These are phyloP conservation scores for Salvelinus fontinalis DNA, from an alignment of 2,113 vertebrate genomes.

Conservation along the genomic window DNA sequence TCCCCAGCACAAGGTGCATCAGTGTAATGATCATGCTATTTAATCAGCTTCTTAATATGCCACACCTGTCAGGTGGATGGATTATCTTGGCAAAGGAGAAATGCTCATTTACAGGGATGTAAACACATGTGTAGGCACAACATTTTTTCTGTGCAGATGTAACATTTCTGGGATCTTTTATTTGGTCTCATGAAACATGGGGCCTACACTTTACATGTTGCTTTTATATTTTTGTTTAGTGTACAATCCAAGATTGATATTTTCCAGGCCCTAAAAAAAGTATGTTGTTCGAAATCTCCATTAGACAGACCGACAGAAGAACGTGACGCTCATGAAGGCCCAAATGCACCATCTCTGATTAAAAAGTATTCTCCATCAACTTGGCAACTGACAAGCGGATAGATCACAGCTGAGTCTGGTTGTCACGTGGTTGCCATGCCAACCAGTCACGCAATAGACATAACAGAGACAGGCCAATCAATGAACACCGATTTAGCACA, in stretches of 20 bases:
- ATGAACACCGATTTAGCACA: slow-evolving; percentile 20
- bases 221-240: background rate
- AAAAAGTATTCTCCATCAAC: slow-evolving; percentile 10
- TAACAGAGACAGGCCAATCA: slow-evolving; percentile 18
- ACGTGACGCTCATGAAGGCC: background rate
- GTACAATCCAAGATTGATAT: background rate
- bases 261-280: background rate
- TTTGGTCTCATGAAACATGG: no score
- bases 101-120: no score
- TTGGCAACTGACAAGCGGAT: slow-evolving; percentile 11
- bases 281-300: background rate
- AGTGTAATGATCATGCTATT: no score
- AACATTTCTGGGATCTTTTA: no score
- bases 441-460: background rate
- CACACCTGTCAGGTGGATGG: no score
- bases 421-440: slow-evolving; percentile 15
- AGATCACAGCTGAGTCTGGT: background rate
- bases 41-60: no score
- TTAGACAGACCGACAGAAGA: no score
- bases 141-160: no score
- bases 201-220: no score
- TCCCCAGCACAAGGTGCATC: no score
- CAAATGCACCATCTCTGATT: background rate
- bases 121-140: no score
- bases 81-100: no score